Evolutionary conservation across 2,888 invertebrate genomes (phyloP).

Genomic region (Odontothrips loti): DNA sequence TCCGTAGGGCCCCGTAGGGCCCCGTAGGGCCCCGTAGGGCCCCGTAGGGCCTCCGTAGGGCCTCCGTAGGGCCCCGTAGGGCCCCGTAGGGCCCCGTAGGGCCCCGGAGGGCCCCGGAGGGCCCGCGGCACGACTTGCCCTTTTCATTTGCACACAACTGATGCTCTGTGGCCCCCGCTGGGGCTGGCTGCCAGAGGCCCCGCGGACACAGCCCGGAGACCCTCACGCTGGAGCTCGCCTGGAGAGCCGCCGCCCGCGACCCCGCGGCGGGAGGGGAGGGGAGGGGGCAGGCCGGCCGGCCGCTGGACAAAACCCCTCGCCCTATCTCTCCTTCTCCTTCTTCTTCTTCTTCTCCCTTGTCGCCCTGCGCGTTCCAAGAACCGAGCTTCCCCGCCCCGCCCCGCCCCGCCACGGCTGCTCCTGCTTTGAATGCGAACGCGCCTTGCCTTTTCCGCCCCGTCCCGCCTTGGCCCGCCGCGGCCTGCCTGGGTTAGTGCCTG

Average conservation of each 20-base stretch:
- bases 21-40: too few species aligned
- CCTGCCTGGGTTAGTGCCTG: too few species aligned
- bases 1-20: too few species aligned
- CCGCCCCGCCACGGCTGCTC: not conserved
- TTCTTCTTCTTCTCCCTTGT: not conserved
- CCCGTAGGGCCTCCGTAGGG: too few species aligned
- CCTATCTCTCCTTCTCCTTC: not conserved
- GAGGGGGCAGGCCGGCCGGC: not conserved
- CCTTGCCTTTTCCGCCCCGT: not conserved
- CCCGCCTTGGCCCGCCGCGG: not conserved
- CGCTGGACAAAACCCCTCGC: not conserved
- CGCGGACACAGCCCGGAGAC: not conserved
- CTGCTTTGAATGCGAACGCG: not conserved
- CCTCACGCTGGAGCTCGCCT: not conserved
- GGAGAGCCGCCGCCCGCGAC: not conserved
- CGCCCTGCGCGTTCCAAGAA: not conserved
- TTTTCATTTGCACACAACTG: slow-evolving; percentile 25
- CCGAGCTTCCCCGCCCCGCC: not conserved
- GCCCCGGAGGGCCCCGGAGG: too few species aligned
- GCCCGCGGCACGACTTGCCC: not conserved
- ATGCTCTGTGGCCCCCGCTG: not conserved
- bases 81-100: too few species aligned
- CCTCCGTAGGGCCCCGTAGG: too few species aligned
- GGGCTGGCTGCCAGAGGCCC: not conserved
- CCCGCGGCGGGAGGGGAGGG: too few species aligned